A percentile compares a stretch with the other conserved stretches of the same genome.
Evolutionary conservation across 2,797 vertebrate species (phyloP).

Genomic region (Pteronotus mesoamericanus): DNA sequence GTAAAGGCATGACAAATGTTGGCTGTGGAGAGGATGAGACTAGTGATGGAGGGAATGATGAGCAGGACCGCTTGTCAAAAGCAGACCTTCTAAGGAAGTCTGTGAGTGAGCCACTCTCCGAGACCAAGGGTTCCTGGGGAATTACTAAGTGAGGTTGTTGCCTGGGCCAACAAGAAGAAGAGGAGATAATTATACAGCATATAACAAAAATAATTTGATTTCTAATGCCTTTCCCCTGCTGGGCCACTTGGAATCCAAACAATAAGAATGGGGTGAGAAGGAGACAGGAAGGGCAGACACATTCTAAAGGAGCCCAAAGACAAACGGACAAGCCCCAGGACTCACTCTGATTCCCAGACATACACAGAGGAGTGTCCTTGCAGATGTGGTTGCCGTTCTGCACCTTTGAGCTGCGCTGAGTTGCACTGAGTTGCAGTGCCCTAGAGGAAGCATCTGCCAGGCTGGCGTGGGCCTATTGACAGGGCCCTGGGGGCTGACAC

Average conservation of each 20-base stretch:
- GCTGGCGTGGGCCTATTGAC: neutral
- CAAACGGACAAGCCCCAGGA: neutral
- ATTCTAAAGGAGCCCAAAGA: neutral
- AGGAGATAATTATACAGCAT: constrained; percentile 58
- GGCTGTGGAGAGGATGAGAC: neutral
- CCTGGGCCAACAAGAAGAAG: constrained; percentile 64
- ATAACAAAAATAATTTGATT: constrained; percentile 69
- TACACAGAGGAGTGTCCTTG: neutral
- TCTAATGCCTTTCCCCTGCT: constrained; percentile 70
- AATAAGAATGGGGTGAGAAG: constrained; percentile 55
- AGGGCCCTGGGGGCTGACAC: neutral
- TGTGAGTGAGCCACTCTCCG: constrained; percentile 26
- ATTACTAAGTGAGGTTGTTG: constrained; percentile 39
- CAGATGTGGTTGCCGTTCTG: neutral
- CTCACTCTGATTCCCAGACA: constrained; percentile 17
- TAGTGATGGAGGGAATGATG: neutral
- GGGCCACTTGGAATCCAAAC: constrained; percentile 72
- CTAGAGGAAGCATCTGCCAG: neutral
- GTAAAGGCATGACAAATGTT: neutral
- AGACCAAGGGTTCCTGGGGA: constrained; percentile 41
- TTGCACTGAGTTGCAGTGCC: neutral
- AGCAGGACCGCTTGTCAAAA: neutral
- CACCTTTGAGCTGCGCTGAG: neutral
- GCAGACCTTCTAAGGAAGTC: neutral
- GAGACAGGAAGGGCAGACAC: constrained; percentile 36